phyloP scores from a whole-genome alignment of 2,797 vertebrate genomes.

The Gymnoscopelus microlampas region DNA sequence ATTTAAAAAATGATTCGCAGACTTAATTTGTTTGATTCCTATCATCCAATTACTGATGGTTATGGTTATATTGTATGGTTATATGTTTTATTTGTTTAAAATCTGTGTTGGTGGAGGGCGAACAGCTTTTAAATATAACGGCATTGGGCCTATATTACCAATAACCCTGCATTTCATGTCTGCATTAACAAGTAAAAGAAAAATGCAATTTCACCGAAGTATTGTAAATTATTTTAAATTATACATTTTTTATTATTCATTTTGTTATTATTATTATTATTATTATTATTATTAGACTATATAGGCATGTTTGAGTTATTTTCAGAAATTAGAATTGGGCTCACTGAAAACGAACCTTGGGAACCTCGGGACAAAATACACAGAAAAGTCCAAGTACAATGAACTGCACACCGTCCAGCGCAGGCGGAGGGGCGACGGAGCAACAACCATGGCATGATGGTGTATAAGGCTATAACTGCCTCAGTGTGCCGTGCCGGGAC shows the following conservation, averaged over 20 bases:
- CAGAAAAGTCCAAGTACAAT: too few species aligned
- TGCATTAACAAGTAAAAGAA: neutral
- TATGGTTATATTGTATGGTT: too few species aligned
- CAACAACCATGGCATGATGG: neutral
- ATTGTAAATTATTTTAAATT: neutral
- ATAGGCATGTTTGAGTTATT: neutral
- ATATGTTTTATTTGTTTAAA: too few species aligned
- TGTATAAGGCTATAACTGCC: slow-evolving; percentile 65
- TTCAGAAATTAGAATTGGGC: neutral
- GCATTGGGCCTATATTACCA: too few species aligned
- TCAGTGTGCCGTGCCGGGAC: slow-evolving; percentile 72
- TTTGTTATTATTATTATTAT: neutral
- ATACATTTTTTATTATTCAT: neutral
- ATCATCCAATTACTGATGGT: too few species aligned
- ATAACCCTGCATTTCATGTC: too few species aligned
- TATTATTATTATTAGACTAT: neutral
- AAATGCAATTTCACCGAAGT: accelerated
- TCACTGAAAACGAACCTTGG: too few species aligned
- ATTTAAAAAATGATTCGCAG: too few species aligned
- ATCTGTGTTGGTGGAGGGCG: too few species aligned
- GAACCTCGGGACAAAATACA: neutral
- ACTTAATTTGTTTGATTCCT: too few species aligned
- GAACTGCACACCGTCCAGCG: slow-evolving; percentile 7
- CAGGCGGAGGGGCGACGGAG: slow-evolving; percentile 5
- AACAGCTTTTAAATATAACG: too few species aligned